Evolutionary conservation across 1,140 invertebrate genomes (phyloP).

Genomic region (Hycleus phaleratus): DNA sequence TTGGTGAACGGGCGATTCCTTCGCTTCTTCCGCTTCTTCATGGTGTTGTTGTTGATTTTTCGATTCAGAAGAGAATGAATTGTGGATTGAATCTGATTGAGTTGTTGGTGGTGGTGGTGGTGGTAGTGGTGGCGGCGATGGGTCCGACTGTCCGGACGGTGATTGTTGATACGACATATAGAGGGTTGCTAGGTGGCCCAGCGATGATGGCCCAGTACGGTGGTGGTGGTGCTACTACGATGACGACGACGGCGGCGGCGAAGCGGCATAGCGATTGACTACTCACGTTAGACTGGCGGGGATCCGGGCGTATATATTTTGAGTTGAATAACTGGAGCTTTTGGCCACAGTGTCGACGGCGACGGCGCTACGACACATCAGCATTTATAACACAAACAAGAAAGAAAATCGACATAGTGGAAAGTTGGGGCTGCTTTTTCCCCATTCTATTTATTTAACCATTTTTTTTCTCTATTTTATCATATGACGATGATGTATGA

Average conservation of each 20-base stretch:
- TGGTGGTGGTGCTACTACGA: neutral
- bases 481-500: neutral
- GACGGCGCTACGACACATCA: slow-evolving; percentile 7
- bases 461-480: neutral
- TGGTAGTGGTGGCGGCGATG: neutral
- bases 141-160: slow-evolving; percentile 8
- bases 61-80: neutral
- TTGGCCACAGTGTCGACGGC: neutral
- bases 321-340: too few species aligned
- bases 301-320: neutral
- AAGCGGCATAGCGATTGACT: slow-evolving; percentile 25
- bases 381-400: neutral
- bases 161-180: neutral
- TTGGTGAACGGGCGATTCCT: neutral
- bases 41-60: neutral
- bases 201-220: slow-evolving; percentile 5
- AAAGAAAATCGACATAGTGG: slow-evolving; percentile 2
- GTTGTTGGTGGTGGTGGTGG: neutral
- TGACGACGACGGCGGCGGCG: slow-evolving; percentile 7
- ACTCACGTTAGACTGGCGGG: slow-evolving; percentile 26
- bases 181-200: slow-evolving; percentile 13
- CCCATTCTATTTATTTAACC: neutral
- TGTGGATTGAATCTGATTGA: neutral
- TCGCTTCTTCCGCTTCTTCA: neutral
- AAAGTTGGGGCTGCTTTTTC: neutral